Percentiles rank a stretch among this genome's conserved stretches.
Evolutionary conservation across 2,888 invertebrate genomes (phyloP).

Genomic region (Aromia moschata): DNA sequence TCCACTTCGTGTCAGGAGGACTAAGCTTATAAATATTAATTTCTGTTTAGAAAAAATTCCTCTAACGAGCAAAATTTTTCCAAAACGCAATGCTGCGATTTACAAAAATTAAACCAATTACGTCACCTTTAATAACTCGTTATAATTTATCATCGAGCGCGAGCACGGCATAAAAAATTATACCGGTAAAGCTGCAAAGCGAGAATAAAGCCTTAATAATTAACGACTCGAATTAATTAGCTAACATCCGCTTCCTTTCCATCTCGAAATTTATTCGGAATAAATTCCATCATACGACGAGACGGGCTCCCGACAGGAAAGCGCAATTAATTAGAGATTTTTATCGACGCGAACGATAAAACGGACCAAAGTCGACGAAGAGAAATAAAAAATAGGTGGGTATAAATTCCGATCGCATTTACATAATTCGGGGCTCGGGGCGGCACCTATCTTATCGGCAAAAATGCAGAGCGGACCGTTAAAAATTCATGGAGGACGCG

Average conservation of each 20-base stretch:
- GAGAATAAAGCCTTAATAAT: constrained; percentile 6
- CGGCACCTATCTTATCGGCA: background rate
- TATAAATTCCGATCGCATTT: background rate
- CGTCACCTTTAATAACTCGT: background rate
- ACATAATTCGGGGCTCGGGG: background rate
- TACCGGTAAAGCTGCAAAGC: background rate
- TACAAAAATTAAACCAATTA: background rate
- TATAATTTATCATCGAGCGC: background rate
- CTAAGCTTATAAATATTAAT: too few relatives aligned
- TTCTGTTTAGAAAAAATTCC: too few relatives aligned
- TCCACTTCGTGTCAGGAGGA: too few relatives aligned
- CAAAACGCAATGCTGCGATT: background rate
- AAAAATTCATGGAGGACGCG: too few relatives aligned
- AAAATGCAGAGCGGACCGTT: background rate
- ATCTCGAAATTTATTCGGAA: constrained; percentile 19
- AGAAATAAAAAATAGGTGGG: background rate
- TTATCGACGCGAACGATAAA: background rate
- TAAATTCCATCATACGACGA: constrained; percentile 17
- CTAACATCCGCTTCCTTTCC: constrained; percentile 25
- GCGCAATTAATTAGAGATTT: background rate
- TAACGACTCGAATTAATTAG: constrained; percentile 22
- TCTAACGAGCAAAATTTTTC: background rate
- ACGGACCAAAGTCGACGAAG: background rate
- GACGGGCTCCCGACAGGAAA: background rate
- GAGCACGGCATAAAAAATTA: background rate